Conservation (phyloP, 2,797 vertebrate genomes). For the Coendou prehensilis region DNA sequence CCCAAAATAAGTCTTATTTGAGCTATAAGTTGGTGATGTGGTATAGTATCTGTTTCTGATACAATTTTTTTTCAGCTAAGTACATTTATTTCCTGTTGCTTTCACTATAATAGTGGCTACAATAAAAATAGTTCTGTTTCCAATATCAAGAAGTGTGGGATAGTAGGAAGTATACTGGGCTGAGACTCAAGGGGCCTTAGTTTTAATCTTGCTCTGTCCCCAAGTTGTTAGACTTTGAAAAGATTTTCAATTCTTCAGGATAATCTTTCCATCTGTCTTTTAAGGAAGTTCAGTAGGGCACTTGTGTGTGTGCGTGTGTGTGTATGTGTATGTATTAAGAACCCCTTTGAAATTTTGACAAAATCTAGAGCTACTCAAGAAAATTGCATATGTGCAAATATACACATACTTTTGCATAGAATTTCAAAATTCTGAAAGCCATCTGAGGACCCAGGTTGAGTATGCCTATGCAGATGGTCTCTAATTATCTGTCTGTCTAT, state of each 20-base stretch:
- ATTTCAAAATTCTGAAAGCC: slow-evolving; percentile 17
- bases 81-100: slow-evolving; percentile 9
- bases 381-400: not conserved
- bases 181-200: not conserved
- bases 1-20: not conserved
- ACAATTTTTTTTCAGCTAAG: not conserved
- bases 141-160: not conserved
- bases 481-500: not conserved
- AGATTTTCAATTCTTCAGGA: not conserved
- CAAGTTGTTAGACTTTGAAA: not conserved
- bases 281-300: not conserved
- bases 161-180: not conserved
- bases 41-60: not conserved
- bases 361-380: not conserved
- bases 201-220: not conserved
- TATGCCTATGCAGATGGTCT: not conserved
- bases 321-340: not conserved
- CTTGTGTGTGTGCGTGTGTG: not conserved
- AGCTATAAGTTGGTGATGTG: not conserved
- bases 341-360: not conserved
- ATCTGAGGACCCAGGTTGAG: not conserved
- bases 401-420: not conserved
- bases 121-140: slow-evolving; percentile 21
- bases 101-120: not conserved
- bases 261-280: not conserved